phyloP scores from a whole-genome alignment of 2,888 invertebrate species.

The Erynnis tages region DNA sequence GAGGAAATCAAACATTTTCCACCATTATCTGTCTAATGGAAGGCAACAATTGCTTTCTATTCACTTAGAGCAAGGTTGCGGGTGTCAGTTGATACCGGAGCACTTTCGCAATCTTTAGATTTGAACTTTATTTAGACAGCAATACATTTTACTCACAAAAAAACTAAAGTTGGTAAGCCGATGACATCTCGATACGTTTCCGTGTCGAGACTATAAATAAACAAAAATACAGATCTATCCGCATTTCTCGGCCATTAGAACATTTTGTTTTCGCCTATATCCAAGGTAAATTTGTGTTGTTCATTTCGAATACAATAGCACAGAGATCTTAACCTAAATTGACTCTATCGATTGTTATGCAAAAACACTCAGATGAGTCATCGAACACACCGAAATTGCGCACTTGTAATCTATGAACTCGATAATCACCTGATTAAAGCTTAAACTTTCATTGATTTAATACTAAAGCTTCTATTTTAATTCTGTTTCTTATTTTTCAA shows the following conservation, averaged over 20 bases:
- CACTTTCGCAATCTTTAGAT: slow-evolving; percentile 71
- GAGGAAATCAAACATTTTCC: slow-evolving; percentile 61
- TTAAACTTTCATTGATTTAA: slow-evolving; percentile 51
- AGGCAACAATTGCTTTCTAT: slow-evolving; percentile 71
- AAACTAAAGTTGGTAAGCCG: slow-evolving; percentile 59
- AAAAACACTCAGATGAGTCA: slow-evolving; percentile 73
- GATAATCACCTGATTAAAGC: slow-evolving; percentile 66
- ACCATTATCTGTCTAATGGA: slow-evolving; percentile 60
- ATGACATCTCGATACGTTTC: slow-evolving; percentile 74
- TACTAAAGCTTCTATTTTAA: slow-evolving; percentile 54
- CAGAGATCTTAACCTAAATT: slow-evolving; percentile 78
- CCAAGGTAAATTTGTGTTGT: slow-evolving; percentile 53
- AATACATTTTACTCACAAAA: slow-evolving; percentile 62
- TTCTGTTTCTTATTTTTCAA: slow-evolving; percentile 62
- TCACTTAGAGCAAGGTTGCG: slow-evolving; percentile 68
- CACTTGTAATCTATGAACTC: slow-evolving; percentile 41
- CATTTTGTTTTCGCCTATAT: slow-evolving; percentile 18
- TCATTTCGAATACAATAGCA: slow-evolving; percentile 66
- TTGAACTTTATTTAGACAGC: slow-evolving; percentile 58
- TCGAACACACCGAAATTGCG: slow-evolving; percentile 48
- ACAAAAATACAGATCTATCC: slow-evolving; percentile 55
- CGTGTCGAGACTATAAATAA: slow-evolving; percentile 74
- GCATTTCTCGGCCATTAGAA: slow-evolving; percentile 15
- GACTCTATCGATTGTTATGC: slow-evolving; percentile 80
- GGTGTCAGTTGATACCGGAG: slow-evolving; percentile 66